phyloP scores from a whole-genome alignment of 2,797 vertebrate species.

The Telmatherina bonti region DNA sequence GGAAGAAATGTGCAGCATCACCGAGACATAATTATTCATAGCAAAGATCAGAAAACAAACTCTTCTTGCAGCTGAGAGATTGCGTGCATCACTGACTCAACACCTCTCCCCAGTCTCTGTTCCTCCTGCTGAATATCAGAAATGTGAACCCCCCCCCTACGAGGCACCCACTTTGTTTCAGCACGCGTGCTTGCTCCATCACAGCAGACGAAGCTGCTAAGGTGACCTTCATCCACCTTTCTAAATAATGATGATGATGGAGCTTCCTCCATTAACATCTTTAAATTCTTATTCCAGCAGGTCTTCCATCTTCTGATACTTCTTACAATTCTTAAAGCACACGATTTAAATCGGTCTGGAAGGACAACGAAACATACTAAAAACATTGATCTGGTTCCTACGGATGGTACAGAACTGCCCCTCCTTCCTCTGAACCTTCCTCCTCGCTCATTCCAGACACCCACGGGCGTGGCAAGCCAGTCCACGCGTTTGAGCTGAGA shows the following conservation, averaged over 20 bases:
- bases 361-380: not conserved
- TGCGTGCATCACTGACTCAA: slow-evolving; percentile 4
- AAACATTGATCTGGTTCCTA: not conserved
- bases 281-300: not conserved
- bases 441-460: slow-evolving; percentile 47
- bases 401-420: slow-evolving; percentile 1
- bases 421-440: slow-evolving; percentile 15
- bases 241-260: slow-evolving; percentile 13
- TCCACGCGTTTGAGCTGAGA: slow-evolving; percentile 37
- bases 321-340: not conserved
- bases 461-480: slow-evolving; percentile 63
- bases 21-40: not conserved
- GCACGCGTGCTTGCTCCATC: slow-evolving; percentile 1
- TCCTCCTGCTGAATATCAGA: slow-evolving; percentile 1
- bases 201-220: slow-evolving; percentile 3
- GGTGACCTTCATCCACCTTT: slow-evolving; percentile 16
- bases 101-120: not conserved
- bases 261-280: not conserved
- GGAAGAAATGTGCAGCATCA: not conserved
- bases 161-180: slow-evolving; percentile 31
- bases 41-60: not conserved
- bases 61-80: slow-evolving; percentile 15
- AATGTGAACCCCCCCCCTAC: slow-evolving; percentile 3
- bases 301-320: no score
- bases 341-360: not conserved